Conservation (phyloP, 2,888 invertebrate species). For the Philaethria dido region DNA sequence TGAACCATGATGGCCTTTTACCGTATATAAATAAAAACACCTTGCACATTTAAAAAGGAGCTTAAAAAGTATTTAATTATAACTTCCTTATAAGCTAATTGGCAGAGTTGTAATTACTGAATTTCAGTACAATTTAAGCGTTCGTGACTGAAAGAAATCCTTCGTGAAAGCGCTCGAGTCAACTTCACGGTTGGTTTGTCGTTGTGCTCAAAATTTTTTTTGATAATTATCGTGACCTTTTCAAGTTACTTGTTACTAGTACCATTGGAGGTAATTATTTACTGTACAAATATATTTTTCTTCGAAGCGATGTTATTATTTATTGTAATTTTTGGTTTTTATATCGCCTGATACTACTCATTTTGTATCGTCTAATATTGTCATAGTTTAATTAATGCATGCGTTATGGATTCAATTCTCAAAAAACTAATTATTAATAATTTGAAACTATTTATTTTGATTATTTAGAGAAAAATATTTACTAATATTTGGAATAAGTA, state of each 20-base stretch:
- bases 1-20: not conserved
- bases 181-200: constrained; percentile 26
- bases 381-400: too few species aligned
- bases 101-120: constrained; percentile 34
- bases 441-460: too few species aligned
- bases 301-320: not conserved
- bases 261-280: not conserved
- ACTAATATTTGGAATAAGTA: too few species aligned
- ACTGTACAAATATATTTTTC: not conserved
- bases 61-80: constrained; percentile 24
- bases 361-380: too few species aligned
- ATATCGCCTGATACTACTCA: too few species aligned
- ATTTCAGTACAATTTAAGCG: constrained; percentile 31
- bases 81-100: constrained; percentile 38
- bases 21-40: not conserved
- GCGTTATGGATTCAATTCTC: too few species aligned
- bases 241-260: constrained; percentile 8
- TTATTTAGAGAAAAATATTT: too few species aligned
- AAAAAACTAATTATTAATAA: too few species aligned
- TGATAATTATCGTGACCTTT: constrained; percentile 25
- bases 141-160: constrained; percentile 35
- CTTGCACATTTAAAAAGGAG: constrained; percentile 14
- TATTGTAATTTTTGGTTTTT: not conserved
- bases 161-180: constrained; percentile 24
- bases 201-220: constrained; percentile 19